Conservation (phyloP, 2,888 invertebrate species). For the Microchrysa polita region DNA sequence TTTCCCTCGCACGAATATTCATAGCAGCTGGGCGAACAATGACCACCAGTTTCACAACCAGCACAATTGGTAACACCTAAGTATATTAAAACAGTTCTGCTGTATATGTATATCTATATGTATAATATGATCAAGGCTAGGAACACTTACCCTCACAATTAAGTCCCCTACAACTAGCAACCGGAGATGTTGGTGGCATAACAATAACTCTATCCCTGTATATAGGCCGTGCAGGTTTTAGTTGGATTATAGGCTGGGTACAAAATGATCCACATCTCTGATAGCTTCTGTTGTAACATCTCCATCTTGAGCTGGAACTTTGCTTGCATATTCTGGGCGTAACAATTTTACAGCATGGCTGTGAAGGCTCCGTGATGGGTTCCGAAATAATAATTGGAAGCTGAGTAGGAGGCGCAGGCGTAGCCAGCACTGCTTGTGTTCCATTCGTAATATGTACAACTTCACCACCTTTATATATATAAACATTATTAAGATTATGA, state of each 20-base stretch:
- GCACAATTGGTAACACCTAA: conserved; percentile 28
- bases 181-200: conserved; percentile 42
- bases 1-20: conserved; percentile 18
- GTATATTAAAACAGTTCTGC: too few relatives aligned
- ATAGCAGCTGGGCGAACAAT: conserved; percentile 35
- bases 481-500: conserved; percentile 41
- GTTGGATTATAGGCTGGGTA: conserved; percentile 54
- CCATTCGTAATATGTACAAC: conserved; percentile 25
- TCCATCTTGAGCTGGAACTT: conserved; percentile 51
- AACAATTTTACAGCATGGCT: conserved; percentile 55
- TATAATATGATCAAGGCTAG: too few relatives aligned
- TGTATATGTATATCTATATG: too few relatives aligned
- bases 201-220: conserved; percentile 10
- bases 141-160: conserved; percentile 24
- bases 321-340: conserved; percentile 55
- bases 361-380: background rate
- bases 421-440: background rate
- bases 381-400: background rate
- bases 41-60: conserved; percentile 18
- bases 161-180: background rate
- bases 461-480: conserved; percentile 35
- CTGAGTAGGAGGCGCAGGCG: background rate
- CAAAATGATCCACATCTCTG: conserved; percentile 57
- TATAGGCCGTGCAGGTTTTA: conserved; percentile 51
- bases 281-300: conserved; percentile 55